A percentile compares a stretch with the other conserved stretches of the same genome.
Evolutionary conservation across 2,113 vertebrate species (phyloP).

Genomic region (Numenius arquata): DNA sequence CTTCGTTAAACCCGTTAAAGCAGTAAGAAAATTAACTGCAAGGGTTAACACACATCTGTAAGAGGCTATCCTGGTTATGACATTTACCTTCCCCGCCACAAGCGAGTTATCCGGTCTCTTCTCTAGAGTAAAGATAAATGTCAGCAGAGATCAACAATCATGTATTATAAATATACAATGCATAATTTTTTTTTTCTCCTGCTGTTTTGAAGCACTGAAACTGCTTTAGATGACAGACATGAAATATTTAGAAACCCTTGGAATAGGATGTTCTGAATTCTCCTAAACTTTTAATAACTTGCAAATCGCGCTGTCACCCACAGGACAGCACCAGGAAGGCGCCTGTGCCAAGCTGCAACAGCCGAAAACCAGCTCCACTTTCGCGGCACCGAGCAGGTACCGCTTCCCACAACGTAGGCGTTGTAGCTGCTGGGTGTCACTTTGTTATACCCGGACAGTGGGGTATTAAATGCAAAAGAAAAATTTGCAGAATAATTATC

Average conservation of each 20-base stretch:
- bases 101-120: background rate
- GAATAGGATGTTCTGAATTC: conserved; percentile 18
- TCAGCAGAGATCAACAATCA: conserved; percentile 46
- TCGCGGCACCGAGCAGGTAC: background rate
- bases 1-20: background rate
- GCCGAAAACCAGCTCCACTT: background rate
- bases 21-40: background rate
- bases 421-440: background rate
- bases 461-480: background rate
- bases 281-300: conserved; percentile 47
- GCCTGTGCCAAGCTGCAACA: background rate
- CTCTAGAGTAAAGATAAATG: conserved; percentile 23
- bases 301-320: background rate
- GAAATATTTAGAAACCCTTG: conserved; percentile 33
- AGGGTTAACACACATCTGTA: background rate
- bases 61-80: background rate
- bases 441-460: background rate
- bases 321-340: background rate
- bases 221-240: conserved; percentile 26
- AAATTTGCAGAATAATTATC: background rate
- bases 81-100: conserved; percentile 22
- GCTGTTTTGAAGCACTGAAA: conserved; percentile 32
- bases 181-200: background rate
- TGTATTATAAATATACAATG: conserved; percentile 38
- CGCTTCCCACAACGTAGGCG: background rate